A percentile compares a stretch with the other conserved stretches of the same genome.
These are phyloP conservation scores for Chaetura pelagica DNA, from an alignment of 2,113 vertebrate species.

Conservation along the genomic window DNA sequence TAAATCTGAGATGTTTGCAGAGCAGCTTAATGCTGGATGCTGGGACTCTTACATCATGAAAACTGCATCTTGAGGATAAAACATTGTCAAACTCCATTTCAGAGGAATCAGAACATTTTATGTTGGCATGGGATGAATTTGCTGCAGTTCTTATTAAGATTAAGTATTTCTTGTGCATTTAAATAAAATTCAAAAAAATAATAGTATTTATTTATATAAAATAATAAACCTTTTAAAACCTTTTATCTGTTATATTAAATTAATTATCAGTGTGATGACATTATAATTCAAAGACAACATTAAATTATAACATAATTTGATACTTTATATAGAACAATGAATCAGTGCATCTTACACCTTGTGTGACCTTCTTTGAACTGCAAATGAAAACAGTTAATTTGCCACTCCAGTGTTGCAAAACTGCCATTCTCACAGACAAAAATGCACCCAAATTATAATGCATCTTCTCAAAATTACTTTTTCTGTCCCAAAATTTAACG, in stretches of 20 bases:
- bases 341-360: conserved; percentile 1
- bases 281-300: conserved; percentile 27
- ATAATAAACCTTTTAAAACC: not conserved
- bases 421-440: conserved; percentile 23
- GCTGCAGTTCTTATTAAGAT: not conserved
- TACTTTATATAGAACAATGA: conserved; percentile 42
- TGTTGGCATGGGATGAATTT: not conserved
- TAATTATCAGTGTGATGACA: conserved; percentile 16
- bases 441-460: conserved; percentile 18
- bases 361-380: conserved; percentile 63
- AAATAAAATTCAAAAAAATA: not conserved
- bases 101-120: conserved; percentile 29
- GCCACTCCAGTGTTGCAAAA: conserved; percentile 52
- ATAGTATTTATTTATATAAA: not conserved
- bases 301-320: conserved; percentile 46
- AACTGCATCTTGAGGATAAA: conserved; percentile 6
- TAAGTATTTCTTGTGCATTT: not conserved
- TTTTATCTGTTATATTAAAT: not conserved
- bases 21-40: not conserved
- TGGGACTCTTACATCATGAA: conserved; percentile 2
- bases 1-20: not conserved
- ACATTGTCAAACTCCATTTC: conserved; percentile 9
- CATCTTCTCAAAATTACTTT: conserved; percentile 24
- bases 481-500: conserved; percentile 5
- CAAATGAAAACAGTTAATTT: conserved; percentile 66